phyloP scores from a whole-genome alignment of 2,797 vertebrate genomes.

The Amblyraja radiata region DNA sequence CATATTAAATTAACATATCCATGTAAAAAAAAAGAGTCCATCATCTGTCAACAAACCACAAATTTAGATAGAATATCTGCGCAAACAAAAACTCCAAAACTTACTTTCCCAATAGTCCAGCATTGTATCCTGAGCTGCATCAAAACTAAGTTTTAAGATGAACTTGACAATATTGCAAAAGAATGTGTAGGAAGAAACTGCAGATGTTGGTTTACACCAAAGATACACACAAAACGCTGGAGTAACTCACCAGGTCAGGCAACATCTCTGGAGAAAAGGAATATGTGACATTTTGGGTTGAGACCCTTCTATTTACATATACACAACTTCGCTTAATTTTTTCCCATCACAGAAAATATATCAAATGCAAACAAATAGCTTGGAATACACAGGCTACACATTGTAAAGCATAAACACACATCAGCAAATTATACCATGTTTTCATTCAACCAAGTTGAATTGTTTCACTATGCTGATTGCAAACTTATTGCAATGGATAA shows the following conservation, averaged over 20 bases:
- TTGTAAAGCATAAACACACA: background rate
- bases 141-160: background rate
- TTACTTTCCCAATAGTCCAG: background rate
- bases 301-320: background rate
- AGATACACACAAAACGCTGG: too few species aligned
- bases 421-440: background rate
- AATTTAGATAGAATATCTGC: background rate
- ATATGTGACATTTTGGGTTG: too few species aligned
- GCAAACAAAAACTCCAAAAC: background rate
- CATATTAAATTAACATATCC: background rate
- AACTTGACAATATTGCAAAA: background rate
- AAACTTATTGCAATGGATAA: background rate
- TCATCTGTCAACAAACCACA: background rate
- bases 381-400: background rate
- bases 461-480: too few species aligned
- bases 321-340: too few species aligned
- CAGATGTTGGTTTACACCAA: too few species aligned
- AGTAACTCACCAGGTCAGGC: too few species aligned
- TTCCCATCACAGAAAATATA: background rate
- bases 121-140: background rate
- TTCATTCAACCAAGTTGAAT: background rate
- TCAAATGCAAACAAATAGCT: background rate
- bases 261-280: too few species aligned
- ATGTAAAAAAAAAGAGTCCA: background rate
- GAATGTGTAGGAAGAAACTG: too few species aligned